A percentile compares a stretch with the other conserved stretches of the same genome.
Evolutionary conservation across 1,140 invertebrate species (phyloP).

Genomic region (Cydia strobilella): DNA sequence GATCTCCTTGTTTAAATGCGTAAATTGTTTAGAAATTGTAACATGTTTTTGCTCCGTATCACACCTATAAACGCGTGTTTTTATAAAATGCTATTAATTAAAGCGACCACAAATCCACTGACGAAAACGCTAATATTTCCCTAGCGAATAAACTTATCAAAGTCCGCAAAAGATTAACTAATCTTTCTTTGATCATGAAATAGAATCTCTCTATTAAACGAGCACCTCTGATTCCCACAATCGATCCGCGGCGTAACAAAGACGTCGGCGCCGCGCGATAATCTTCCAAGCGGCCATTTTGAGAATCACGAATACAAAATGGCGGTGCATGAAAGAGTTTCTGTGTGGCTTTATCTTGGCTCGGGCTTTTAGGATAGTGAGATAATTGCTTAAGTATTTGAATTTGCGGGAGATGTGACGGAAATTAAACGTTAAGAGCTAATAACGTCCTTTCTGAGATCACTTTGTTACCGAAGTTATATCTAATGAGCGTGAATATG

Average conservation of each 20-base stretch:
- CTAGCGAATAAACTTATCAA: neutral
- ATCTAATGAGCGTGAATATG: too few species aligned
- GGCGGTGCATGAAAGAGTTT: conserved; percentile 14
- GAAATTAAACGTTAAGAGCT: neutral
- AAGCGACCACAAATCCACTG: neutral
- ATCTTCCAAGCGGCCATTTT: conserved; percentile 3
- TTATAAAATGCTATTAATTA: neutral
- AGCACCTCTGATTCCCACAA: conserved; percentile 15
- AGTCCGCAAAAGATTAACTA: conserved; percentile 13
- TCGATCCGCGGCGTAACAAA: conserved; percentile 20
- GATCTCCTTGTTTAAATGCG: neutral
- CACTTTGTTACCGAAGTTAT: too few species aligned
- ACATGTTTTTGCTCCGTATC: neutral
- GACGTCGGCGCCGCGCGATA: conserved; percentile 15
- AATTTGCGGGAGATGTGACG: neutral
- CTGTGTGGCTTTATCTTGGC: conserved; percentile 2
- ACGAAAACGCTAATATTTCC: neutral
- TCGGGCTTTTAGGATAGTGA: conserved; percentile 10
- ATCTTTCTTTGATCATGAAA: conserved; percentile 13
- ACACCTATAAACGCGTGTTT: too few species aligned
- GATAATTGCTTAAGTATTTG: conserved; percentile 8
- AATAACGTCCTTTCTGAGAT: neutral
- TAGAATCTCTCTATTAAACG: conserved; percentile 20
- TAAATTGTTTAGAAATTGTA: neutral
- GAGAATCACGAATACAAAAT: conserved; percentile 17